phyloP scores from a whole-genome alignment of 2,888 invertebrate genomes.

The Ormyrus labotus region DNA sequence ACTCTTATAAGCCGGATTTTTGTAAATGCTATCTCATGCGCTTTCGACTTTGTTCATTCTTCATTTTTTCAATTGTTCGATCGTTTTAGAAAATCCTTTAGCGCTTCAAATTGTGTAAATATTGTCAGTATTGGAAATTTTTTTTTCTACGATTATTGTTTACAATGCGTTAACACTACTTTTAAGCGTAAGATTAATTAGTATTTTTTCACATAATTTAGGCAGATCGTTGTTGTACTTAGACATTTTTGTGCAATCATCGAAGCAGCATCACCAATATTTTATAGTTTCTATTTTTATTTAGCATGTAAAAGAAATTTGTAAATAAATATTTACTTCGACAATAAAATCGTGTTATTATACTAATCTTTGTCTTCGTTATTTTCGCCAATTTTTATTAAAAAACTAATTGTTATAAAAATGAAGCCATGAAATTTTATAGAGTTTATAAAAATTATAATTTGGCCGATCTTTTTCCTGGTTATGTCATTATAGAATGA shows the following conservation, averaged over 20 bases:
- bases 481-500: no score
- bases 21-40: not conserved
- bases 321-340: slow-evolving; percentile 33
- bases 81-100: not conserved
- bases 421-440: no score
- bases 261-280: slow-evolving; percentile 37
- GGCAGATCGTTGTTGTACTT: slow-evolving; percentile 17
- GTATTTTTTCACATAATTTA: slow-evolving; percentile 16
- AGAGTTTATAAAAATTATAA: no score
- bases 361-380: no score
- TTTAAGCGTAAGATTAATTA: not conserved
- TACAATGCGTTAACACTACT: not conserved
- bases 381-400: no score
- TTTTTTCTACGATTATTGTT: not conserved
- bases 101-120: not conserved
- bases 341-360: slow-evolving; percentile 35
- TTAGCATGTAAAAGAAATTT: slow-evolving; percentile 29
- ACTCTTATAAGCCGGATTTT: no score
- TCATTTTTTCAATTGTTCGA: no score
- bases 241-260: not conserved
- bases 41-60: not conserved
- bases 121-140: slow-evolving; percentile 35
- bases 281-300: slow-evolving; percentile 22
- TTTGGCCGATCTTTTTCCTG: no score
- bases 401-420: no score